Base-by-base conservation (phyloP, 2,797 vertebrate species). In the Parauchenoglanis punctatus region DNA sequence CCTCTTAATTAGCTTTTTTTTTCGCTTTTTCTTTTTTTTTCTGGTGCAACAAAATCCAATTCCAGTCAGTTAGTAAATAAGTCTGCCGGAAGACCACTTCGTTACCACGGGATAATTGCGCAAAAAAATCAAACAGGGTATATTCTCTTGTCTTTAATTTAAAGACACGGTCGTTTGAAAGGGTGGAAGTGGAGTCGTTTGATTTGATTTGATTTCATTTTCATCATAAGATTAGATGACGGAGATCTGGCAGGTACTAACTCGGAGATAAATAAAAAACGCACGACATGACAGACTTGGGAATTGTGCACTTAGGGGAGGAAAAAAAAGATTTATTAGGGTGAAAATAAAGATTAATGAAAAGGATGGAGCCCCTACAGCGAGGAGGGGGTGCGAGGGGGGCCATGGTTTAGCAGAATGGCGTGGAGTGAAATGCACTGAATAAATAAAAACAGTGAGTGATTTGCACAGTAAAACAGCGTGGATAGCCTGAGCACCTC, bases 81-180 rank as follows among this genome's bases (percentile, higher is more conserved):
- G 61, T 70, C 68, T 61, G 70, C 80, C 77, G 28, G 58, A 90
- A 90, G 67, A 88, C 73, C 83, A 75, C 82, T 70, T 87, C 85
- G 90, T 90, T 90, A 90, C 88, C 81, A 88, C 17, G 78, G 52
- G 87, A 90, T 87, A 90, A 89, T 90, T 90, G 84, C 80, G 75
- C 88, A 88, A 75, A 78, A 89, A 52, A 40, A 40, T 6, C 12
- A 35, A 31, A 8, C 85, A 40, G 82, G 85, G 88, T 84, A 59
- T 84, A 84, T 81, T 88, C 59, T 49, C 49, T 20, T 67, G 78
- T n/a, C 35, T 80, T 88, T 88, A 89, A 90, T 91, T 87, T 89
- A 87, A 90, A 87, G 86, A 84, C 83, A 88, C 81, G 10, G 13
- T 77, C 7, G 8, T 56, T 31, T 40, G 20, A 25, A 23, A 23